Evolutionary conservation across 2,888 invertebrate genomes (phyloP).

Genomic region (Cerceris rybyensis): DNA sequence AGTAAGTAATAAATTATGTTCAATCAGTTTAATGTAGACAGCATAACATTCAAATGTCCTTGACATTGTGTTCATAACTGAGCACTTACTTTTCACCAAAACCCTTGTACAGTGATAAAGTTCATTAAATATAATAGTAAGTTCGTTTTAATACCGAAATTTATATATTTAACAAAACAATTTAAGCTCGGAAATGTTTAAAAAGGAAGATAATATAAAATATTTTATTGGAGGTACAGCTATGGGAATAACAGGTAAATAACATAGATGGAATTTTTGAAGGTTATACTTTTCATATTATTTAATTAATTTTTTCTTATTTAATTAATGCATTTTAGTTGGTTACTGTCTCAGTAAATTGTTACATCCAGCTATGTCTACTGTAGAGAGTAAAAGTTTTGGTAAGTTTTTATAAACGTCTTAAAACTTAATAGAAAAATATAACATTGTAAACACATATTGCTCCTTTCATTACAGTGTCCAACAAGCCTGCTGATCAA

Average conservation of each 20-base stretch:
- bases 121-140: too few species aligned
- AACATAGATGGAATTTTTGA: not conserved
- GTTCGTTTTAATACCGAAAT: too few species aligned
- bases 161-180: not conserved
- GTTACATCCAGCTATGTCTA: constrained; percentile 1
- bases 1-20: too few species aligned
- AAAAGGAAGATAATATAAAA: constrained; percentile 4
- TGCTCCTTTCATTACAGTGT: constrained; percentile 10
- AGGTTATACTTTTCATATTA: not conserved
- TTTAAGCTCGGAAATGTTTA: constrained; percentile 28
- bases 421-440: not conserved
- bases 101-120: too few species aligned
- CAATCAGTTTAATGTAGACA: too few species aligned
- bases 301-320: not conserved
- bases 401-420: constrained; percentile 23
- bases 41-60: too few species aligned
- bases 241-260: constrained; percentile 32
- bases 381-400: not conserved
- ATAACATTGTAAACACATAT: not conserved
- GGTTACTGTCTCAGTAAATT: constrained; percentile 30
- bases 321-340: constrained; percentile 19
- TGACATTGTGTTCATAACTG: too few species aligned
- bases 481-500: not conserved
- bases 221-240: constrained; percentile 29
- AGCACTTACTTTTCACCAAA: too few species aligned